A percentile compares a stretch with the other conserved stretches of the same genome.
These are phyloP conservation scores for Chorisops tibialis DNA, from an alignment of 2,888 invertebrate genomes.

Conservation along the genomic window DNA sequence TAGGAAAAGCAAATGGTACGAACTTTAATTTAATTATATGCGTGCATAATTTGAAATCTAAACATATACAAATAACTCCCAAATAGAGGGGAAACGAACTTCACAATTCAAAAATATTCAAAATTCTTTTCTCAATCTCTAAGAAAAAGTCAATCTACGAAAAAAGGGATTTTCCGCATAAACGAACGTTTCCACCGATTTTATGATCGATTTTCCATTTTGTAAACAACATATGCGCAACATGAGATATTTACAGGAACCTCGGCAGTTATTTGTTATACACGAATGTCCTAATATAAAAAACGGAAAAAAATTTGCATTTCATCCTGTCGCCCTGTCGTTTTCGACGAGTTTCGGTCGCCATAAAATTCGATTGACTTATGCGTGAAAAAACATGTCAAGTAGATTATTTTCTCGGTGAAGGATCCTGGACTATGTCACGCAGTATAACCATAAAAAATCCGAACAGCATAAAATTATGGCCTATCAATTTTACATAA, in stretches of 20 bases:
- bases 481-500: conserved; percentile 24
- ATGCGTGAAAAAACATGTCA: conserved; percentile 34
- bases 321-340: conserved; percentile 1
- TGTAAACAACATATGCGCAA: conserved; percentile 18
- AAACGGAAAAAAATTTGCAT: conserved; percentile 25
- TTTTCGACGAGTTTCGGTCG: background rate
- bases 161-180: no score
- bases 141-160: no score
- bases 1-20: no score
- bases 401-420: conserved; percentile 30
- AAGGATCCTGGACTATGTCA: conserved; percentile 10
- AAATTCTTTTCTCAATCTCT: no score
- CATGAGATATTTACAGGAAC: conserved; percentile 21
- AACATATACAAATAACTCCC: no score
- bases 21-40: no score
- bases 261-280: conserved; percentile 21
- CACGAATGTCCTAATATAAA: conserved; percentile 25
- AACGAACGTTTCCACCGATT: no score
- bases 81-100: no score
- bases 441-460: background rate
- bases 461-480: conserved; percentile 20
- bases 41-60: no score
- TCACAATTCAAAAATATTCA: no score
- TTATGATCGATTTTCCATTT: conserved; percentile 23
- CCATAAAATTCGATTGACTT: conserved; percentile 33